Evolutionary conservation across 2,113 vertebrate species (phyloP).

Genomic region (Scomber japonicus): DNA sequence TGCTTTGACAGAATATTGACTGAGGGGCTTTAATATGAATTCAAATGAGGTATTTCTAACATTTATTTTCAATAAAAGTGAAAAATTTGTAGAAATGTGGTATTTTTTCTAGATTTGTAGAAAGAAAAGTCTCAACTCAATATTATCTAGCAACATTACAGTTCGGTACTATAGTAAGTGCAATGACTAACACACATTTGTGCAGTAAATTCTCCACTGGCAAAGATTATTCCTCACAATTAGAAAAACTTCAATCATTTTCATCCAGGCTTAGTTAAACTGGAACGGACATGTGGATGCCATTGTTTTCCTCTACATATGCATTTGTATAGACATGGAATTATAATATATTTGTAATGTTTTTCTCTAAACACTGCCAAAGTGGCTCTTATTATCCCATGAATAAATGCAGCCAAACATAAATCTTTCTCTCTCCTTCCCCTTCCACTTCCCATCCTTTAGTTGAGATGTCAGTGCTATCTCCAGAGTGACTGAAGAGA

Average conservation of each 20-base stretch:
- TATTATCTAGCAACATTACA: not conserved
- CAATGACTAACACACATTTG: not conserved
- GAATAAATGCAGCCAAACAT: constrained; percentile 61
- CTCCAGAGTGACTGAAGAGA: constrained; percentile 72
- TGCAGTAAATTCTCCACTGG: not conserved
- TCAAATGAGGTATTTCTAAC: not conserved
- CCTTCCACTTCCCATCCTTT: constrained; percentile 25
- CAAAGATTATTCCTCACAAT: constrained; percentile 35
- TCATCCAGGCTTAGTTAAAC: constrained; percentile 34
- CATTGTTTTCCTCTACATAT: constrained; percentile 52
- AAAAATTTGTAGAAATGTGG: not conserved
- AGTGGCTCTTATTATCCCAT: constrained; percentile 54
- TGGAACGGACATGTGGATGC: constrained; percentile 36
- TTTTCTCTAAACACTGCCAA: constrained; percentile 60
- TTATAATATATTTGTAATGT: constrained; percentile 38
- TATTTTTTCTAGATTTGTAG: not conserved
- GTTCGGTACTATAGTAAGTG: not conserved
- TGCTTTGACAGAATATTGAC: not conserved
- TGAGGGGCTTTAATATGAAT: not conserved
- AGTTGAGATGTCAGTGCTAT: constrained; percentile 66
- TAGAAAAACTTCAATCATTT: constrained; percentile 6
- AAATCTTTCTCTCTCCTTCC: constrained; percentile 29
- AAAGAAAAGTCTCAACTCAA: not conserved
- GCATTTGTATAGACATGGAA: constrained; percentile 49
- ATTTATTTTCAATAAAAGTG: not conserved